Evolutionary conservation across 2,797 vertebrate genomes (phyloP).

Genomic region (Crossoptilon crossoptilon): DNA sequence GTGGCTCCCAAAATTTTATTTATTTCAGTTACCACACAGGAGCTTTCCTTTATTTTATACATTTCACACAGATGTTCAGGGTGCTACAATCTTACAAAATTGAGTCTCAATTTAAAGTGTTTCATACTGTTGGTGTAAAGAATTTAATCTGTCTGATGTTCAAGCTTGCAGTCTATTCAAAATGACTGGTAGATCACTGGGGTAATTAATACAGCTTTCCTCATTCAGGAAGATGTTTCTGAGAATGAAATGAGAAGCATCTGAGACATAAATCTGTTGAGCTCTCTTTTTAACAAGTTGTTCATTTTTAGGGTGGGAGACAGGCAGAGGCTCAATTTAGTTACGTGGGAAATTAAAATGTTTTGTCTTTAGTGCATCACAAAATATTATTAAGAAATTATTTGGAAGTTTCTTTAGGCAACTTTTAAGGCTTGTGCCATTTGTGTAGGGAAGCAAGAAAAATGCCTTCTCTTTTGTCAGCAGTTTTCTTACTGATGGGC

Average conservation of each 20-base stretch:
- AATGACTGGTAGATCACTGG: neutral
- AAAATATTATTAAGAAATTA: neutral
- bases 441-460: neutral
- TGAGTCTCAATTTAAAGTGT: neutral
- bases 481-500: constrained; percentile 8
- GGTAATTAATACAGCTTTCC: constrained; percentile 13
- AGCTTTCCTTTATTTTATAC: neutral
- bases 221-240: neutral
- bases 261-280: neutral
- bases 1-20: neutral
- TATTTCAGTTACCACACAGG: neutral
- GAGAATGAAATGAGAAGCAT: neutral
- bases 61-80: neutral
- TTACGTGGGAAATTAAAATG: neutral
- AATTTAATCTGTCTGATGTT: neutral
- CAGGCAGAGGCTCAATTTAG: neutral
- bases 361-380: neutral
- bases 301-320: neutral
- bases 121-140: neutral
- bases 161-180: neutral
- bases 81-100: neutral
- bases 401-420: neutral
- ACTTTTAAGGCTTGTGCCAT: neutral
- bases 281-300: neutral
- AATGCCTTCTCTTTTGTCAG: constrained; percentile 10